Base-by-base conservation (phyloP, 2,113 vertebrate genomes). In the Lycaon pictus region DNA sequence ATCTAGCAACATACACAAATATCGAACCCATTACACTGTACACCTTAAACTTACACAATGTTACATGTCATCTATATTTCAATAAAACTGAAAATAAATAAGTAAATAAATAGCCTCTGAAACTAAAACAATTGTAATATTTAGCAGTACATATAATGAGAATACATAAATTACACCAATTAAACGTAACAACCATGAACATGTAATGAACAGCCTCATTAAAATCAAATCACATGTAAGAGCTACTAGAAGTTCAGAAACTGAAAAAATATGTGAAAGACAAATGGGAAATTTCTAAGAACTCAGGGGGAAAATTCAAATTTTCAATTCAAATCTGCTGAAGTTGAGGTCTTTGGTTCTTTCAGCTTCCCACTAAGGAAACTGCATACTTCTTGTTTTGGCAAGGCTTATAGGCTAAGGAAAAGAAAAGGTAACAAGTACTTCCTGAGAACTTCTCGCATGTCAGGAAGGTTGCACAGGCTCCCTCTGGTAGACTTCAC, bases 221-320 rank as follows among this genome's bases (percentile, higher is more conserved):
- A 93, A 76, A 82, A 55, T 79, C 55, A 93, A 93, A 93, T 80
- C 15, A 0, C 37, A 94, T 60, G 25, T 63, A 94, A 13, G 84
- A 87, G 56, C 20, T 79, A 27, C 29, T 77, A 37, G 29, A 92
- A 91, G 23, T 95, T 86, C n/a, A 63, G 12, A 85, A 84, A 92
- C 32, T 67, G 29, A 84, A 25, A 65, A 88, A 48, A 56, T 53
- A 62, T 23, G 7, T 87, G 53, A 79, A 92, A 81, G 27, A 89
- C 10, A 95, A 81, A 29, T 56, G n/a, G 22, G 22, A 65, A 32
- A 11, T 72, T 94, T 84, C 56, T 69, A 81, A 58, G 51, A 65
- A 88, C 22, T 80, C 37, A 55, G 60, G 79, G 48, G 20, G 12
- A 76, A 93, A 92, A 51, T 37, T 89, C 8, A 67, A 35, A 88